phyloP scores from a whole-genome alignment of 2,797 vertebrate genomes.

The Darevskia mixta region DNA sequence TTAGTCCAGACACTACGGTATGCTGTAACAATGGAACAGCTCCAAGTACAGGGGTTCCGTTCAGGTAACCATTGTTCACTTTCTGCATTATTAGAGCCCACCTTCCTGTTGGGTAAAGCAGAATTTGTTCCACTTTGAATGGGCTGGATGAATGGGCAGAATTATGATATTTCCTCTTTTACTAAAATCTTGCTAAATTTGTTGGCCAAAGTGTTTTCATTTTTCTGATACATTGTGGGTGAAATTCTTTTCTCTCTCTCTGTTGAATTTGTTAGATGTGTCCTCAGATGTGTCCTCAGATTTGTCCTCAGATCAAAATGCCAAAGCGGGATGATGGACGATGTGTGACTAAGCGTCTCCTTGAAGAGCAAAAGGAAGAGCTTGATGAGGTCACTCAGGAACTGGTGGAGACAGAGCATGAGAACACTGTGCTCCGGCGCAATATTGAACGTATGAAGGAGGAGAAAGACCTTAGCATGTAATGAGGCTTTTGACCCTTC shows the following conservation, averaged over 20 bases:
- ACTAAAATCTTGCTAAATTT: no score
- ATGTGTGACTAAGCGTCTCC: slow-evolving; percentile 81
- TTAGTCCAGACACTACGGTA: background rate
- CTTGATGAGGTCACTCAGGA: slow-evolving; percentile 88
- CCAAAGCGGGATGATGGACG: slow-evolving; percentile 80
- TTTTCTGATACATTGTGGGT: background rate
- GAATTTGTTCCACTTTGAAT: background rate
- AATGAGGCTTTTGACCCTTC: slow-evolving; percentile 34
- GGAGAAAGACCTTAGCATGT: slow-evolving; percentile 83
- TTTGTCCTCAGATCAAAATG: slow-evolving; percentile 72
- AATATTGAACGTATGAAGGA: slow-evolving; percentile 89
- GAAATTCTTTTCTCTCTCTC: background rate
- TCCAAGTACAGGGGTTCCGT: background rate
- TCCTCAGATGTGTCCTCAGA: slow-evolving; percentile 1
- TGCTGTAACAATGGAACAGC: background rate
- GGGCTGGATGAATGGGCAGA: background rate
- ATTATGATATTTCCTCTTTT: background rate
- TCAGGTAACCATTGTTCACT: background rate
- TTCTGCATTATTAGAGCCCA: background rate
- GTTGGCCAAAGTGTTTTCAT: background rate
- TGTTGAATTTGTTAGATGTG: background rate
- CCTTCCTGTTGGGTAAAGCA: background rate
- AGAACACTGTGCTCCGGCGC: slow-evolving; percentile 84
- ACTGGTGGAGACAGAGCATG: slow-evolving; percentile 86
- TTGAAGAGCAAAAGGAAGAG: slow-evolving; percentile 88